Evolutionary conservation across 2,888 invertebrate genomes (phyloP), one percentile per base, ranked within the genome.

Genomic region (Tiliacea citrago): DNA sequence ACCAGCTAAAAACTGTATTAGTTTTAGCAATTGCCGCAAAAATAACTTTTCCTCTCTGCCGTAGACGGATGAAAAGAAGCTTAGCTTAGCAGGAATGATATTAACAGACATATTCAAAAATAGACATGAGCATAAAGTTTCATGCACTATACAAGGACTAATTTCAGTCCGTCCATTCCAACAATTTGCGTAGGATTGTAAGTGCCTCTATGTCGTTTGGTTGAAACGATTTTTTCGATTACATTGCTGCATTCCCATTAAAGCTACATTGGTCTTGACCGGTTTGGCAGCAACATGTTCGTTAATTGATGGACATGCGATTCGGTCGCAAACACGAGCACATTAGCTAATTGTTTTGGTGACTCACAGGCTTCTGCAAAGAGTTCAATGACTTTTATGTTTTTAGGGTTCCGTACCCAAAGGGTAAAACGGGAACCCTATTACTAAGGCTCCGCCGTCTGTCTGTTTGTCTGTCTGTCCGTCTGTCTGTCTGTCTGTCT

Each of bases 271-370:
- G 84, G 60, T 84, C 82, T 76, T 68, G 79, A 76, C 82, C 79
- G 75, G 82, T 84, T 84, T 84, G 85, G 82, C 82, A 79, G 29
- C 39, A 70, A 68, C 81, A 61, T 84, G 75, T 75, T 84, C 82
- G 75, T 82, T 72, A 76, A 75, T 84, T 70, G 69, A 65, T 74
- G 68, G 69, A n/a, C 61, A 70, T 73, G 74, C 78, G 69, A 67
- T 84, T 65, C 53, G 47, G 72, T 73, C 74, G 74, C 81, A 81
- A 84, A 83, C 72, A 79, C 63, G 70, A 65, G 53, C 55, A 74
- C 74, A 68, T 73, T 75, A 74, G 66, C 73, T 83, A 81, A 84
- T 77, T 83, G 70, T 74, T 67, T 57, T 18, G 65, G 45, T 83
- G 82, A 82, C 68, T 81, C 81, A 69, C 35, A 29, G 45, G 65